Evolutionary conservation across 1,140 invertebrate species (phyloP).

Genomic region (Sycophaga agraensis): DNA sequence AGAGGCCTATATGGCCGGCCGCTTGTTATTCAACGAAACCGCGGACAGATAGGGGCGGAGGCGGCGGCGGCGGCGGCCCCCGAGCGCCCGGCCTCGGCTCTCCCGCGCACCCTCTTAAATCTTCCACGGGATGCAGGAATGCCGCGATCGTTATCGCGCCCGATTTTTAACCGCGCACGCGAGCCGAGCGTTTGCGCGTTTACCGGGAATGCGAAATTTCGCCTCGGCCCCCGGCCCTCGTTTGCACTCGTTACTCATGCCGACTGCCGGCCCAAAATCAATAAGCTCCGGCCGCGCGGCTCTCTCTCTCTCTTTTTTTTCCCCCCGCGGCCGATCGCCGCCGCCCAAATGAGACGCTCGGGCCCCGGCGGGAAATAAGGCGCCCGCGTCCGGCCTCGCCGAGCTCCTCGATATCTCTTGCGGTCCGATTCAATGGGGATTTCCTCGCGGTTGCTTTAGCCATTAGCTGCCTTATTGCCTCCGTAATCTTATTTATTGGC

Average conservation of each 20-base stretch:
- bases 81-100: too few species aligned
- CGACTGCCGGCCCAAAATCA: slow-evolving; percentile 18
- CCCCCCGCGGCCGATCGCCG: neutral
- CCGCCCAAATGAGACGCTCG: neutral
- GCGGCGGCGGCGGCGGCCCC: too few species aligned
- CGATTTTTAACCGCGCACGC: slow-evolving; percentile 13
- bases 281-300: neutral
- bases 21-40: slow-evolving; percentile 19
- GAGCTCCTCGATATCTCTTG: too few species aligned
- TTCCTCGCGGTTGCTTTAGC: too few species aligned
- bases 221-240: neutral
- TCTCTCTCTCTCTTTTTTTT: neutral
- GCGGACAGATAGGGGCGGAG: neutral
- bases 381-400: too few species aligned
- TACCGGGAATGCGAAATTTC: slow-evolving; percentile 19
- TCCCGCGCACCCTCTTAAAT: slow-evolving; percentile 14
- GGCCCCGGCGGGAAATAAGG: neutral
- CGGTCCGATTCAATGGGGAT: too few species aligned
- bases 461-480: too few species aligned
- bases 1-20: neutral
- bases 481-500: too few species aligned
- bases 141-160: slow-evolving; percentile 20
- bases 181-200: neutral
- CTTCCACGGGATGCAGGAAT: slow-evolving; percentile 7
- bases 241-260: slow-evolving; percentile 15